Conservation (phyloP, 2,113 vertebrate species). For the Poecile atricapillus region DNA sequence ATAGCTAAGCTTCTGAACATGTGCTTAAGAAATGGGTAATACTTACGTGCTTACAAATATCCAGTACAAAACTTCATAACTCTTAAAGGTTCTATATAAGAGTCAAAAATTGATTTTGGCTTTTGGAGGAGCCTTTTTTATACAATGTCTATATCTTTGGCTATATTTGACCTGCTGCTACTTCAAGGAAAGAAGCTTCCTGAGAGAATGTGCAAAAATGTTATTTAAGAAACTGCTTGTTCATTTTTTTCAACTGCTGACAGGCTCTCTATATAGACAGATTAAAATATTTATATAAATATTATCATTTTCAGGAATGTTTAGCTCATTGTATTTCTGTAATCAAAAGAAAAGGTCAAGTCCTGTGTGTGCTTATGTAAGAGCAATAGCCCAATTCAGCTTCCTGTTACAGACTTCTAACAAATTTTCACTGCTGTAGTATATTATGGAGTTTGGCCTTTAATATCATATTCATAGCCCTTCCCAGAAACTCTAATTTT, state of each 20-base stretch:
- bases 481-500: neutral
- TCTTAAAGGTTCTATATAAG: neutral
- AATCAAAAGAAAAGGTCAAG: constrained; percentile 1
- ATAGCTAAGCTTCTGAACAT: neutral
- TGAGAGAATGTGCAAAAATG: neutral
- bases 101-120: neutral
- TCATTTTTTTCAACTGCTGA: neutral
- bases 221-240: neutral
- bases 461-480: neutral
- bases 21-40: neutral
- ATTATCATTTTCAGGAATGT: neutral
- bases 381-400: neutral
- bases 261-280: neutral
- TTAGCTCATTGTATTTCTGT: neutral
- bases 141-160: neutral
- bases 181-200: neutral
- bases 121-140: neutral
- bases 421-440: neutral
- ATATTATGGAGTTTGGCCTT: neutral
- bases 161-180: neutral
- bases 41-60: neutral
- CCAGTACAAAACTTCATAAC: neutral
- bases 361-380: neutral
- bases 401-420: neutral
- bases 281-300: neutral